These are phyloP conservation scores for Brachionus angularis DNA, from an alignment of 1,140 invertebrate species.

Conservation along the genomic window DNA sequence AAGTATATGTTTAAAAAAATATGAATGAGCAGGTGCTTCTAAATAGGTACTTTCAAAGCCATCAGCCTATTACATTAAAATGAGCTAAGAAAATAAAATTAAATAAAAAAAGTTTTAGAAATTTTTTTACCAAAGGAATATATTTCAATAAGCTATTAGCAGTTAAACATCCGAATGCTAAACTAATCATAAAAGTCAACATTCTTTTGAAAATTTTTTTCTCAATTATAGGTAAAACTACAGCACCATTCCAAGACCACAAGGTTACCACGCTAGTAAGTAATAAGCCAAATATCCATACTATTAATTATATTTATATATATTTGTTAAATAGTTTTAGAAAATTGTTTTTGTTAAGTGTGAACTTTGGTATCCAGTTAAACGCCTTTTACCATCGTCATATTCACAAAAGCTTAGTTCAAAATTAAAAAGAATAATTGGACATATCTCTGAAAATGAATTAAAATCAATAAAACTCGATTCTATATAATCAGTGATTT, in stretches of 20 bases:
- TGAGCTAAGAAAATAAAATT: no score
- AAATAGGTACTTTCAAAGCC: conserved; percentile 27
- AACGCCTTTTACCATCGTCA: neutral
- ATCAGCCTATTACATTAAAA: no score
- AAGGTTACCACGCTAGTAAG: conserved; percentile 57
- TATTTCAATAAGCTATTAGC: conserved; percentile 66
- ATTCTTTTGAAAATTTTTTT: conserved; percentile 62
- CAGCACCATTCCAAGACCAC: conserved; percentile 64
- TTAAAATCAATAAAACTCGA: neutral
- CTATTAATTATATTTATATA: neutral
- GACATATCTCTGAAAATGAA: conserved; percentile 10
- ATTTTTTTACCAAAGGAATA: conserved; percentile 62
- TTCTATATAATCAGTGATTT: neutral
- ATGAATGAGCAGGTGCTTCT: conserved; percentile 9
- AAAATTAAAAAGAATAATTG: conserved; percentile 20
- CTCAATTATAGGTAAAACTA: conserved; percentile 64
- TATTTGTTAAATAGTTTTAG: neutral
- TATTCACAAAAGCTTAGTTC: conserved; percentile 20
- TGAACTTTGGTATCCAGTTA: conserved; percentile 2
- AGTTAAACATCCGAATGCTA: conserved; percentile 66
- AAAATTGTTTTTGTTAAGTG: neutral
- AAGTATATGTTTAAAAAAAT: conserved; percentile 32
- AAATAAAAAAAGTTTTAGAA: neutral
- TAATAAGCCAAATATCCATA: conserved; percentile 3
- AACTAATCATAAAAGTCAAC: conserved; percentile 64